phyloP scores from a whole-genome alignment of 2,797 vertebrate species.

The Glossophaga mutica region DNA sequence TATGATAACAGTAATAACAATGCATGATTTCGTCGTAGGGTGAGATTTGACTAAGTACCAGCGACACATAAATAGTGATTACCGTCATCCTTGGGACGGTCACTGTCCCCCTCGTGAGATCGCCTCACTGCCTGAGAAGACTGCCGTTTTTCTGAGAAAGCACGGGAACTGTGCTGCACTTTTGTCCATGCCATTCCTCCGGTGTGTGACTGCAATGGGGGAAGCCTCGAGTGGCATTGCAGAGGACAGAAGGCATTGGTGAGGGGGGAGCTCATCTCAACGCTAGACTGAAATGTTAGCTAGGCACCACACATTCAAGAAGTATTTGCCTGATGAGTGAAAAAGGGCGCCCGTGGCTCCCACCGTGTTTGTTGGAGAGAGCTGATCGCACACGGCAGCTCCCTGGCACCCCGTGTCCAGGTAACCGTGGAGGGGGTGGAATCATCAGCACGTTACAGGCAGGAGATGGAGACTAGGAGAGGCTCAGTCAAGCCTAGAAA shows the following conservation, averaged over 20 bases:
- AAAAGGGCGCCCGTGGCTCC: no score
- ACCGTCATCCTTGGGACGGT: not conserved
- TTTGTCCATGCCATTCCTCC: not conserved
- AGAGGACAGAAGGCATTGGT: not conserved
- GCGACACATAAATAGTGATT: not conserved
- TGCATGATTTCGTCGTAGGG: not conserved
- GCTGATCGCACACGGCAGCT: not conserved
- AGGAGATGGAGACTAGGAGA: not conserved
- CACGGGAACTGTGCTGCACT: not conserved
- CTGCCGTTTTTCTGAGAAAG: not conserved
- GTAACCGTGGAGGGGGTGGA: not conserved
- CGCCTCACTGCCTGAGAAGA: not conserved
- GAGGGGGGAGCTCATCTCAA: not conserved
- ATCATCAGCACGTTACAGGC: not conserved
- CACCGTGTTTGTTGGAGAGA: not conserved
- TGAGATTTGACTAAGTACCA: not conserved
- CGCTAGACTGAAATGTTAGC: not conserved
- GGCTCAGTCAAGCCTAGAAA: not conserved
- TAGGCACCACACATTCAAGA: not conserved
- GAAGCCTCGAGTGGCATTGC: not conserved
- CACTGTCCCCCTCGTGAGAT: not conserved
- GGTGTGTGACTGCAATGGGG: rapidly evolving
- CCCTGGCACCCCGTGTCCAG: not conserved
- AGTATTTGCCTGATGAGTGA: not conserved
- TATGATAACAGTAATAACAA: not conserved